phyloP scores from a whole-genome alignment of 2,113 vertebrate genomes.

The Pollimyrus isidori region DNA sequence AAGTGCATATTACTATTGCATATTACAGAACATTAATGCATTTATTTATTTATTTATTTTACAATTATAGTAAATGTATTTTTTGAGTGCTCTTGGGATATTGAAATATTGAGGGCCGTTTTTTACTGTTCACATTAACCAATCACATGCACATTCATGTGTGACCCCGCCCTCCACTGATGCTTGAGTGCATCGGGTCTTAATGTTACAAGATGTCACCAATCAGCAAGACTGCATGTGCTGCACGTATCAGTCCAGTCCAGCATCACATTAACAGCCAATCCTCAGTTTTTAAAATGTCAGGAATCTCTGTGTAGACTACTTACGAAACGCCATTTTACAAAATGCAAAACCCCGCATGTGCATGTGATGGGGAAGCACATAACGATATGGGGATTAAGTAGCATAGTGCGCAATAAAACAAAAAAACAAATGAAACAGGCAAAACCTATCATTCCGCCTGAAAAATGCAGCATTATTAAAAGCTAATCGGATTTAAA shows the following conservation, averaged over 20 bases:
- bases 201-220: neutral
- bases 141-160: neutral
- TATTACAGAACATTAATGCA: neutral
- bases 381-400: neutral
- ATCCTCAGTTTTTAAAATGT: neutral
- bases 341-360: neutral
- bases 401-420: neutral
- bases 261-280: neutral
- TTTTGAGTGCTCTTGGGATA: neutral
- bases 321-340: neutral
- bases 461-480: neutral
- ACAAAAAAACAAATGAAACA: neutral
- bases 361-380: neutral
- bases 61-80: neutral
- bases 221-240: neutral
- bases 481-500: constrained; percentile 12
- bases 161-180: neutral
- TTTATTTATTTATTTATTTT: neutral
- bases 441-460: constrained; percentile 2
- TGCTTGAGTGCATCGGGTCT: neutral
- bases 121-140: neutral
- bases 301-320: too few species aligned
- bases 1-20: neutral
- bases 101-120: neutral
- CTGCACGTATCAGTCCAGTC: neutral